These are phyloP conservation scores for Nephila pilipes DNA, from an alignment of 1,140 invertebrate genomes.

Conservation along the genomic window DNA sequence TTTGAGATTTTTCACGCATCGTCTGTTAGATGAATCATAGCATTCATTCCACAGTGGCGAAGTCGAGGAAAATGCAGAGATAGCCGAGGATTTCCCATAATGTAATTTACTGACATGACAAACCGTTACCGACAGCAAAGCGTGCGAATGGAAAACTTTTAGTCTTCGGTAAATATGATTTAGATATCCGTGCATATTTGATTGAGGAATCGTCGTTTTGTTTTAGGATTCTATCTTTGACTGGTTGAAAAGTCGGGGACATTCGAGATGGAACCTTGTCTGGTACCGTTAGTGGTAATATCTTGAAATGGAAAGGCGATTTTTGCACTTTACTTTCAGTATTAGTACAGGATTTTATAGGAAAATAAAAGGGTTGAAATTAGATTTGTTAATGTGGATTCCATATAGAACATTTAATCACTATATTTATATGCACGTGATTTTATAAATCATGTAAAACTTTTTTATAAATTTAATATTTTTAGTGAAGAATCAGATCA, in stretches of 20 bases:
- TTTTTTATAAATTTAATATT: too few relatives aligned
- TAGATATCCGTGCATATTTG: neutral
- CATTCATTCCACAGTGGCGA: neutral
- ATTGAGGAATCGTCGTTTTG: neutral
- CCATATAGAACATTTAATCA: too few relatives aligned
- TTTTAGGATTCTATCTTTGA: neutral
- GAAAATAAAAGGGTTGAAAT: too few relatives aligned
- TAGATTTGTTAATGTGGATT: too few relatives aligned
- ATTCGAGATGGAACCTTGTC: neutral
- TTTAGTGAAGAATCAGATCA: too few relatives aligned
- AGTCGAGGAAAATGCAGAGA: conserved; percentile 30
- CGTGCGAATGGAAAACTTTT: neutral
- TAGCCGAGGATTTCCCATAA: neutral
- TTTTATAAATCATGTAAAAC: too few relatives aligned
- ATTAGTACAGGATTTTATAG: too few relatives aligned
- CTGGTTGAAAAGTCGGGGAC: neutral
- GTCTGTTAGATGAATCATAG: conserved; percentile 45
- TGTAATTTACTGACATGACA: neutral
- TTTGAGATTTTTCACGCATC: conserved; percentile 57
- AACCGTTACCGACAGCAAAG: neutral
- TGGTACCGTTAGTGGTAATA: neutral
- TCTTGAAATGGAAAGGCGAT: neutral
- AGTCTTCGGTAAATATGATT: neutral
- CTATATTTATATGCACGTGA: too few relatives aligned
- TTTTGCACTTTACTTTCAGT: too few relatives aligned